Evolutionary conservation across 2,797 vertebrate species (phyloP), one percentile per base, ranked within the genome.

Genomic region (Tinamus major): DNA sequence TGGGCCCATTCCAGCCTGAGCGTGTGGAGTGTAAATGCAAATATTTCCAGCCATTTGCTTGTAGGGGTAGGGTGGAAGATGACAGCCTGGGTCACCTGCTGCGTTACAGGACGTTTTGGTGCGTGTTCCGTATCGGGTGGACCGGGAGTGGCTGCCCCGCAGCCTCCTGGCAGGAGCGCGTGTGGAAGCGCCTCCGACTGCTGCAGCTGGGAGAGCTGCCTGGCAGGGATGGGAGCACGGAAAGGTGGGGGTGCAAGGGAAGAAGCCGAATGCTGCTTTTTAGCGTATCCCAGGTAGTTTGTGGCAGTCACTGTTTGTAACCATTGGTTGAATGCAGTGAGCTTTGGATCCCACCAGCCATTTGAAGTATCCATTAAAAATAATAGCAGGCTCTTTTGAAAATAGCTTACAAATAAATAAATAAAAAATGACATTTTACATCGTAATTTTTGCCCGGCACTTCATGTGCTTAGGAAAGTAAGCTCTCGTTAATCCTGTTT

Each of bases 1-100:
- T 85, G 15, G 61, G 35, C 70, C 68, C 20, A 11, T 95, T 95
- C 92, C 89, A 97, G 96, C 95, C 94, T 95, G 91, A 91, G 64
- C 6, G 23, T 74, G 67, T 92, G 14, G 41, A 92, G 85, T 87
- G 70, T 51, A 92, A 94, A 96, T 94, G 87, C 87, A 93, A 92
- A 86, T 85, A 85, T 89, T 95, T 90, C 81, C 75, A 68, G 76
- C 69, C 51, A 4, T 71, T 85, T 93, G 65, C 80, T 85, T 91
- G 91, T 78, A 83, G 79, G 74, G 37, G 77, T 87, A 87, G 72
- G 59, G 86, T 95, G 80, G 87, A 87, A 46, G 71, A 35, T 3
- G 8, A 61, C 79, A 85, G 26, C 6, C 24, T 84, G 65, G 53
- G 21, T 68, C 13, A n/a, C 62, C 49, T 83, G 63, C 72, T 91